phyloP scores from a whole-genome alignment of 2,113 vertebrate genomes.

The Indri indri region DNA sequence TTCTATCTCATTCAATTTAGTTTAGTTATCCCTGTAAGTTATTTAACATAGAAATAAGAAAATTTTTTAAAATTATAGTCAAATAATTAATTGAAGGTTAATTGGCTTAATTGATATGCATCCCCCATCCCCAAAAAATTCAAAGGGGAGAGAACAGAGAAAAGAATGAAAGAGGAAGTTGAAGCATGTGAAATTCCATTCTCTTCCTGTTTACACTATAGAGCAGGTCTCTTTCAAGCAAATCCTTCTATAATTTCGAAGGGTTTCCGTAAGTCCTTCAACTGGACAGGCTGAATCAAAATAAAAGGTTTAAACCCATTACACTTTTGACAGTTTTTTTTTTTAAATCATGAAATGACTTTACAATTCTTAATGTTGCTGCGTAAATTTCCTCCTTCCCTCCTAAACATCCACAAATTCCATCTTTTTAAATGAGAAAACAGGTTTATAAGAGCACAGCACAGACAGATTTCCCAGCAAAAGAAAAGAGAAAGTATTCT shows the following conservation, averaged over 20 bases:
- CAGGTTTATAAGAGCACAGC: neutral
- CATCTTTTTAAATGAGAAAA: slow-evolving; percentile 18
- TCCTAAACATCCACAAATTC: neutral
- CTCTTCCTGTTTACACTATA: neutral
- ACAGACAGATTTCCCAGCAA: neutral
- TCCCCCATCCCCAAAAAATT: neutral
- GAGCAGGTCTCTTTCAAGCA: neutral
- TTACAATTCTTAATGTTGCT: neutral
- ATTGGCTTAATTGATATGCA: neutral
- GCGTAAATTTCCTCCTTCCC: neutral
- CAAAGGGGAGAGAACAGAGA: neutral
- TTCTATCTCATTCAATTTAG: slow-evolving; percentile 23
- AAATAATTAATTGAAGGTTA: slow-evolving; percentile 18
- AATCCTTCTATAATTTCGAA: neutral
- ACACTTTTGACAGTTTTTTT: neutral
- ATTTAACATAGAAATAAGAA: neutral
- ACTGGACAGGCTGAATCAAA: neutral
- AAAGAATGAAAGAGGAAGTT: neutral
- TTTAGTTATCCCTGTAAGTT: neutral
- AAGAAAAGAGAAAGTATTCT: neutral
- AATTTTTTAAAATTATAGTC: neutral
- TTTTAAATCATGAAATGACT: neutral
- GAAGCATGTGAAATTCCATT: neutral
- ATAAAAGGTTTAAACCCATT: neutral
- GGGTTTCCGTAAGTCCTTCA: neutral